Conservation (phyloP, 2,888 invertebrate genomes). For the Sphecodes monilicornis region DNA sequence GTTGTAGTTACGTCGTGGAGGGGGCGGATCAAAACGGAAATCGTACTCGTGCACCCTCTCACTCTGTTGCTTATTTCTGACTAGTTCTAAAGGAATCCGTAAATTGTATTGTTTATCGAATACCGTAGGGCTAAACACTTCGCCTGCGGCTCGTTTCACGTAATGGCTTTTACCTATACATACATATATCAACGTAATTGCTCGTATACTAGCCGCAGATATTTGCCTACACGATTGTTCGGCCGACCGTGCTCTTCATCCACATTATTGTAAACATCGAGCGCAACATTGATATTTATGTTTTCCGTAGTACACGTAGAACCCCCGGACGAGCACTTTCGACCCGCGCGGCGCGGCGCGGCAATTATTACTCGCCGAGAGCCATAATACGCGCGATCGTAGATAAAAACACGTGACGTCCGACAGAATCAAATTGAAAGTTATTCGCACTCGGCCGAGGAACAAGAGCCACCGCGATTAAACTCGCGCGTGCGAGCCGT, state of each 20-base stretch:
- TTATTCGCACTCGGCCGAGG: not conserved
- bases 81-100: not conserved
- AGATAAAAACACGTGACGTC: slow-evolving; percentile 4
- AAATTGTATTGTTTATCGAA: not conserved
- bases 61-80: not conserved
- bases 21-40: too few species aligned
- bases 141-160: not conserved
- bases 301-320: not conserved
- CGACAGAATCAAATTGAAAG: slow-evolving; percentile 7
- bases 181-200: slow-evolving; percentile 3
- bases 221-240: not conserved
- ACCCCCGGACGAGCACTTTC: not conserved
- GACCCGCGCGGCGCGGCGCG: not conserved
- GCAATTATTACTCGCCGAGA: not conserved
- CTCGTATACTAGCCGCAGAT: not conserved
- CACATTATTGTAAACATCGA: not conserved
- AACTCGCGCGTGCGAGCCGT: not conserved
- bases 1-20: too few species aligned
- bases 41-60: too few species aligned
- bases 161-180: not conserved
- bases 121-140: not conserved
- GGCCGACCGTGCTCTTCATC: not conserved
- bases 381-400: not conserved
- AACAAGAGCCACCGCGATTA: not conserved
- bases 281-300: slow-evolving; percentile 2